These are phyloP conservation scores for Perdita meconis DNA, from an alignment of 2,888 invertebrate genomes.

Conservation along the genomic window DNA sequence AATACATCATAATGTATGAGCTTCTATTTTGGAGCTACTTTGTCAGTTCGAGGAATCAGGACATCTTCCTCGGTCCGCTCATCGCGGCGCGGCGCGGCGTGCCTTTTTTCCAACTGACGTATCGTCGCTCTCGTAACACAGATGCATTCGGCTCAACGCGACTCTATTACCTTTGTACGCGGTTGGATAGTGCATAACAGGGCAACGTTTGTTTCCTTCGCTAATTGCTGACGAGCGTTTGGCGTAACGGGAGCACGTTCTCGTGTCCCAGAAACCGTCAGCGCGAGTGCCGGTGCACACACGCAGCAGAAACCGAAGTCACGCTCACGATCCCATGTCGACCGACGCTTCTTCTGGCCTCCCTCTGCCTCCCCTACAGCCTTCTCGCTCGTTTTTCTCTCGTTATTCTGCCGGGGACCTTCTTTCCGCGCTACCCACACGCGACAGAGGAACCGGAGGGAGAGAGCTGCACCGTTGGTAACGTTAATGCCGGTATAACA, in stretches of 20 bases:
- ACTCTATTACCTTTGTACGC: slow-evolving; percentile 58
- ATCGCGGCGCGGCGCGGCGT: slow-evolving; percentile 21
- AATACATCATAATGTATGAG: too few species aligned
- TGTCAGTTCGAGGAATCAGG: too few species aligned
- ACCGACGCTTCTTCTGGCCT: slow-evolving; percentile 26
- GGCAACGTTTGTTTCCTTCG: slow-evolving; percentile 77
- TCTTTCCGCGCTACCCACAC: slow-evolving; percentile 53
- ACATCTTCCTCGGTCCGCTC: slow-evolving; percentile 53
- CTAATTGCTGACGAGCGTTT: slow-evolving; percentile 80
- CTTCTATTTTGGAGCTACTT: too few species aligned
- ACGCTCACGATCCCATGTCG: slow-evolving; percentile 28
- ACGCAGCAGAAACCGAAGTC: slow-evolving; percentile 16
- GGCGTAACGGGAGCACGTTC: slow-evolving; percentile 77
- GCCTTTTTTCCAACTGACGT: slow-evolving; percentile 59
- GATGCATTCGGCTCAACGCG: slow-evolving; percentile 37
- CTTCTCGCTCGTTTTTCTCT: slow-evolving; percentile 47
- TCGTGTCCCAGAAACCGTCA: slow-evolving; percentile 72
- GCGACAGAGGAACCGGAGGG: slow-evolving; percentile 38
- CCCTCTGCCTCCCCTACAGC: neutral
- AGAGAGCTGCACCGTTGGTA: slow-evolving; percentile 58
- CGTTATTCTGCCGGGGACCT: slow-evolving; percentile 57
- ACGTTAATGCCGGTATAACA: slow-evolving; percentile 73
- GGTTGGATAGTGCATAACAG: slow-evolving; percentile 72
- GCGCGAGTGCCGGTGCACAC: slow-evolving; percentile 7
- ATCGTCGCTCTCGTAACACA: slow-evolving; percentile 20